A percentile compares a stretch with the other conserved stretches of the same genome.
phyloP scores from a whole-genome alignment of 1,140 invertebrate species.

The Brachionus plicatilis region DNA sequence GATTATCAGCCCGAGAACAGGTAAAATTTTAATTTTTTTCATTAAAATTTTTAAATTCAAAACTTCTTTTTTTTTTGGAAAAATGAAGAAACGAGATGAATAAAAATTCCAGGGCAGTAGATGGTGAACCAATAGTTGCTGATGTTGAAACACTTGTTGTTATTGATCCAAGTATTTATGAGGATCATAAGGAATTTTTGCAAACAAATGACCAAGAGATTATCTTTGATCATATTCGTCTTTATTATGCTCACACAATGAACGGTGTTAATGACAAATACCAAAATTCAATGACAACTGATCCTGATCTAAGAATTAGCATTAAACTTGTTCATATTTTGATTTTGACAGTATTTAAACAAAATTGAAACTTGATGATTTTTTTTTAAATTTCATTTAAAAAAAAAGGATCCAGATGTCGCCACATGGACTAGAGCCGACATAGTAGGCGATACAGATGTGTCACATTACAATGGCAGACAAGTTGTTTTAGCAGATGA shows the following conservation, averaged over 20 bases:
- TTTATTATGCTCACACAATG: conserved; percentile 6
- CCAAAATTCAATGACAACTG: neutral
- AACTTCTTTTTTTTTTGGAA: too few relatives aligned
- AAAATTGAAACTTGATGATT: neutral
- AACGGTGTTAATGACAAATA: neutral
- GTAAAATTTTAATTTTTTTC: neutral
- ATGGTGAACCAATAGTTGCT: neutral
- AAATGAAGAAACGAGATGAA: neutral
- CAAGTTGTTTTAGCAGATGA: neutral
- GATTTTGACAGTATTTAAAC: neutral
- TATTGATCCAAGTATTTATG: neutral
- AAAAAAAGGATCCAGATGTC: neutral
- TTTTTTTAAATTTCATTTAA: neutral
- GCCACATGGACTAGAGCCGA: neutral
- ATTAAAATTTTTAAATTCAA: too few relatives aligned
- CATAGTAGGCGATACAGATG: neutral
- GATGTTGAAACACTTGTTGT: conserved; percentile 30
- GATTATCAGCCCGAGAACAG: neutral
- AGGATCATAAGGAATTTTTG: neutral
- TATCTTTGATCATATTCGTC: neutral
- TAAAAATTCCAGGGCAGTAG: neutral
- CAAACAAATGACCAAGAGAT: neutral
- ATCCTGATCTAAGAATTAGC: conserved; percentile 26
- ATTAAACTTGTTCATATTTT: neutral
- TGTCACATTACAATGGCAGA: neutral